These are phyloP conservation scores for Urocyon cinereoargenteus DNA, from an alignment of 2,797 vertebrate genomes.

Conservation along the genomic window DNA sequence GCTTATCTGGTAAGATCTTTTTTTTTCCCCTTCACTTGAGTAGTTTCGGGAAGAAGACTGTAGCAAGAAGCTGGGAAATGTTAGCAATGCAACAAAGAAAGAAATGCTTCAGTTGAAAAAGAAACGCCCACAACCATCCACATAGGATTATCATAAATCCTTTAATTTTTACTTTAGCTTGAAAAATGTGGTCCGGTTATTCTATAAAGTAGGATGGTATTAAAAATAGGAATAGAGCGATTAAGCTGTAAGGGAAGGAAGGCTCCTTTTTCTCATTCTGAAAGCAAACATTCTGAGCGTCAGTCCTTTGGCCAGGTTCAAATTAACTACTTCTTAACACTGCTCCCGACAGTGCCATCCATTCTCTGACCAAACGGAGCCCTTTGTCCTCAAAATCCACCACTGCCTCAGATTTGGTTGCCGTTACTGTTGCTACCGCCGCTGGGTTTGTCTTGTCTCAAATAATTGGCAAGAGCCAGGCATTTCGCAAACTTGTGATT, in stretches of 20 bases:
- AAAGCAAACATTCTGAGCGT: constrained; percentile 59
- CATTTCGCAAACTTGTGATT: constrained; percentile 24
- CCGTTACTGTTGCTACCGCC: neutral
- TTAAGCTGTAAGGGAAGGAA: constrained; percentile 48
- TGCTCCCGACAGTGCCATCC: neutral
- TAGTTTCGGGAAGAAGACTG: constrained; percentile 58
- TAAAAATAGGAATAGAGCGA: constrained; percentile 71
- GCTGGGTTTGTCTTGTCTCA: neutral
- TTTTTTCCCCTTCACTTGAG: constrained; percentile 51
- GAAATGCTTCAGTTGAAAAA: constrained; percentile 58
- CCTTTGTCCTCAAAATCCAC: neutral
- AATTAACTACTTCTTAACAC: constrained; percentile 33
- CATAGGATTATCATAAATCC: constrained; percentile 76
- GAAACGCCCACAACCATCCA: constrained; percentile 53
- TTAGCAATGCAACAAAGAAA: constrained; percentile 56
- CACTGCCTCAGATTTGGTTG: neutral
- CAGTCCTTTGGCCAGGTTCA: constrained; percentile 46
- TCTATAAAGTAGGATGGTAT: constrained; percentile 55
- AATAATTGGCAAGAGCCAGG: neutral
- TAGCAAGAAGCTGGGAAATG: constrained; percentile 68
- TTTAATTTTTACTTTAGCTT: constrained; percentile 78
- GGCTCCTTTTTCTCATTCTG: constrained; percentile 56
- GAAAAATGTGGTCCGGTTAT: constrained; percentile 67
- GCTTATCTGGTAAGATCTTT: constrained; percentile 60
- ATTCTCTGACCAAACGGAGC: neutral